Conservation (phyloP, 1,140 invertebrate species). For the Drosophila yakuba region DNA sequence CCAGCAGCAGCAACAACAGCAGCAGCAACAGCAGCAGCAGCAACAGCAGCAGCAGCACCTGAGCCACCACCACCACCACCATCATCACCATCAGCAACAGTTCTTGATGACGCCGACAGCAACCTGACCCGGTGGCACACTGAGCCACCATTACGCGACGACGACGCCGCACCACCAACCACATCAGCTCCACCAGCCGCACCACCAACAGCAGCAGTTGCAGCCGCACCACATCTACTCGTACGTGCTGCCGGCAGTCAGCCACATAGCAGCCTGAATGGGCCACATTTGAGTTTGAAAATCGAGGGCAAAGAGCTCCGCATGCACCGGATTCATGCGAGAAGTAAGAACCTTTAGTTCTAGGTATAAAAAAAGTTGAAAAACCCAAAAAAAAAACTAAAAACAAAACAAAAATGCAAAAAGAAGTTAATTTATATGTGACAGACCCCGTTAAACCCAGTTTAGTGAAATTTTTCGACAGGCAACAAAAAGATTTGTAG, state of each 20-base stretch:
- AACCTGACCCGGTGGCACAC: constrained; percentile 80
- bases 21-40: constrained; percentile 43
- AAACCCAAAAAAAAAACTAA: constrained; percentile 35
- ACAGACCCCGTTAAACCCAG: constrained; percentile 71
- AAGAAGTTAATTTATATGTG: constrained; percentile 56
- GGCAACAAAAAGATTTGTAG: constrained; percentile 58
- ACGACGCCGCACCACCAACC: constrained; percentile 5
- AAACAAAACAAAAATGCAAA: constrained; percentile 40
- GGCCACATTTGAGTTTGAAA: constrained; percentile 67
- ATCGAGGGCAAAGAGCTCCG: constrained; percentile 61
- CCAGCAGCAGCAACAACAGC: constrained; percentile 55
- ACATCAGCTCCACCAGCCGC: constrained; percentile 53
- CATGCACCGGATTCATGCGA: constrained; percentile 76
- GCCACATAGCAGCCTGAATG: constrained; percentile 74
- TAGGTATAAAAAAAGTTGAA: constrained; percentile 42
- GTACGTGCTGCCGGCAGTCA: constrained; percentile 76
- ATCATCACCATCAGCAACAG: constrained; percentile 73
- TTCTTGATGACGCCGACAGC: constrained; percentile 84
- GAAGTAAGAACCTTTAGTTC: constrained; percentile 69
- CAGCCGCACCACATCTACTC: constrained; percentile 74
- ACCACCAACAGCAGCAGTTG: constrained; percentile 48
- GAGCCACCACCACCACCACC: constrained; percentile 63
- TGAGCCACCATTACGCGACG: constrained; percentile 51
- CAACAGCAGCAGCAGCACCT: constrained; percentile 58
- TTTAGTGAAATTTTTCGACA: constrained; percentile 81